phyloP scores from a whole-genome alignment of 2,888 invertebrate genomes.

The Anoncus sp. region DNA sequence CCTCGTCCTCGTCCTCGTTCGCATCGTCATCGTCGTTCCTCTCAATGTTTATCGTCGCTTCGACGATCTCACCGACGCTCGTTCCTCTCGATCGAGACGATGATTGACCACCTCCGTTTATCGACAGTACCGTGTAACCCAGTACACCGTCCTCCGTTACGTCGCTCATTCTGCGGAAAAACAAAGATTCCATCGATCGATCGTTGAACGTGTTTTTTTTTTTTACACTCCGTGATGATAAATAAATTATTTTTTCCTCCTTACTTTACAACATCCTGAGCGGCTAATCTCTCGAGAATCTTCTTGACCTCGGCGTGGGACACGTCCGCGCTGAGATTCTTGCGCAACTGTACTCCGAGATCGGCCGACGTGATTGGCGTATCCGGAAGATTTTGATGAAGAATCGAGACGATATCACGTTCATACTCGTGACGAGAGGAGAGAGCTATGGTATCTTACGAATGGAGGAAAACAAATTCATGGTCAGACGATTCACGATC shows the following conservation, averaged over 20 bases:
- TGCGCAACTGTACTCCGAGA: constrained; percentile 85
- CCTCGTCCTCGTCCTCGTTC: constrained; percentile 74
- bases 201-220: background rate
- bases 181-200: background rate
- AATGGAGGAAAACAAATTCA: constrained; percentile 3
- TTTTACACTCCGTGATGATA: no score
- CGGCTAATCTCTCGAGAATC: constrained; percentile 90
- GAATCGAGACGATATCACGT: constrained; percentile 86
- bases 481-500: no score
- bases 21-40: constrained; percentile 77
- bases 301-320: constrained; percentile 88
- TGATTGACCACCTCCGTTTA: constrained; percentile 75
- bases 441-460: constrained; percentile 63
- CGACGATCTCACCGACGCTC: constrained; percentile 69
- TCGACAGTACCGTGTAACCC: constrained; percentile 79
- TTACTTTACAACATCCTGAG: constrained; percentile 89
- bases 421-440: constrained; percentile 80
- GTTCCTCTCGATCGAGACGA: constrained; percentile 66
- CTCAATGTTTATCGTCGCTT: background rate
- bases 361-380: constrained; percentile 89
- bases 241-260: constrained; percentile 11
- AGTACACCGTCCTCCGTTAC: constrained; percentile 81
- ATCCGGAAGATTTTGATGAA: constrained; percentile 89
- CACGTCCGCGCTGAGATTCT: constrained; percentile 84
- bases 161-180: constrained; percentile 77